These are phyloP conservation scores for Disparrhopalites patrizii DNA, from an alignment of 2,888 invertebrate genomes.

Conservation along the genomic window DNA sequence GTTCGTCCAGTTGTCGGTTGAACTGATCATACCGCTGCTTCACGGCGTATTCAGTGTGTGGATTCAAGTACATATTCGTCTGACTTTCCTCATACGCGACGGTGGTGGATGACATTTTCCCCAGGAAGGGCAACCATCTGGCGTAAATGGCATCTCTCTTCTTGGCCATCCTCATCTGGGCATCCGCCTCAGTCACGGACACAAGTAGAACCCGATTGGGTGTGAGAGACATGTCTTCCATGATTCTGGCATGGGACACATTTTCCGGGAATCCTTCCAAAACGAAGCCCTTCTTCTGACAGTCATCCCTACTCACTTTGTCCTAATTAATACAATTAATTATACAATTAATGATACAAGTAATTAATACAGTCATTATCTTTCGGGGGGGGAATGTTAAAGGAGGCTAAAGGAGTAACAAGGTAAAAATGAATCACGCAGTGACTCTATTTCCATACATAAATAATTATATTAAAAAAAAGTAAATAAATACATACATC, in stretches of 20 bases:
- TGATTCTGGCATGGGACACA: slow-evolving; percentile 29
- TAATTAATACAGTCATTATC: too few relatives aligned
- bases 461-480: too few relatives aligned
- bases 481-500: slow-evolving; percentile 26
- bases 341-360: neutral
- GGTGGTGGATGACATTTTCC: neutral
- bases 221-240: slow-evolving; percentile 30
- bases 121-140: slow-evolving; percentile 10
- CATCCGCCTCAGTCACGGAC: slow-evolving; percentile 30
- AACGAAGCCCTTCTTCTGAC: slow-evolving; percentile 42
- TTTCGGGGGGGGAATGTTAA: too few relatives aligned
- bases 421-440: too few relatives aligned
- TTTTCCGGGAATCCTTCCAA: slow-evolving; percentile 44
- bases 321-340: slow-evolving; percentile 12
- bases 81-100: slow-evolving; percentile 21
- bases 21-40: slow-evolving; percentile 29
- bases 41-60: slow-evolving; percentile 34
- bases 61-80: slow-evolving; percentile 25
- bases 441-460: too few relatives aligned
- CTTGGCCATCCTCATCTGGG: slow-evolving; percentile 16
- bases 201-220: slow-evolving; percentile 42
- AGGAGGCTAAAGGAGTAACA: too few relatives aligned
- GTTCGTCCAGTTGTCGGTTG: slow-evolving; percentile 24
- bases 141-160: slow-evolving; percentile 30
- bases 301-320: slow-evolving; percentile 36